phyloP scores from a whole-genome alignment of 2,113 vertebrate species.

The Thymallus thymallus region DNA sequence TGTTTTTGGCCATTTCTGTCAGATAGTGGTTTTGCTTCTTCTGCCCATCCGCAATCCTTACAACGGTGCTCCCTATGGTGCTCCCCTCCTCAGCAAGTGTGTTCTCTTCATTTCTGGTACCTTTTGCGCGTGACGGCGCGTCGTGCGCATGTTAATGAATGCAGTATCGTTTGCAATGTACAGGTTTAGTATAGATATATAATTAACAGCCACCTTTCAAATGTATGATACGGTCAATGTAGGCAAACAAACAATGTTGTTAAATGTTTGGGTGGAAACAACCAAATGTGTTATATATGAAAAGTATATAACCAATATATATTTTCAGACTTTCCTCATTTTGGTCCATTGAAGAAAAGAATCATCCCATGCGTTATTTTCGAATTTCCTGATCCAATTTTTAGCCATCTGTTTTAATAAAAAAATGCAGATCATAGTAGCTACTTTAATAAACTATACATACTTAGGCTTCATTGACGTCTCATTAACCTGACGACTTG shows the following conservation, averaged over 20 bases:
- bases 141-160: slow-evolving; percentile 21
- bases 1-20: slow-evolving; percentile 78
- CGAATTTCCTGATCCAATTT: not conserved
- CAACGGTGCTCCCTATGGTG: slow-evolving; percentile 35
- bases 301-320: too few relatives aligned
- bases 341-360: too few relatives aligned
- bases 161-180: not conserved
- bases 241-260: too few relatives aligned
- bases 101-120: slow-evolving; percentile 63
- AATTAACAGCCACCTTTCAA: not conserved
- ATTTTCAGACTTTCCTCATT: too few relatives aligned
- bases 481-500: not conserved
- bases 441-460: too few relatives aligned
- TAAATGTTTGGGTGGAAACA: too few relatives aligned
- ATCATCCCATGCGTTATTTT: not conserved
- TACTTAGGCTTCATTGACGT: not conserved
- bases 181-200: not conserved
- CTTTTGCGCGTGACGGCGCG: slow-evolving; percentile 58
- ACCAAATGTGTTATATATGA: too few relatives aligned
- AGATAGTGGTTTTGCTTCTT: slow-evolving; percentile 27
- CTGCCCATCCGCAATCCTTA: slow-evolving; percentile 50
- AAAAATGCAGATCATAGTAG: too few relatives aligned
- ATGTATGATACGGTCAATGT: too few relatives aligned
- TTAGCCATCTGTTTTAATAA: not conserved
- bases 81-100: slow-evolving; percentile 38